phyloP scores from a whole-genome alignment of 2,113 vertebrate species.

The Corythornis vintsioides region DNA sequence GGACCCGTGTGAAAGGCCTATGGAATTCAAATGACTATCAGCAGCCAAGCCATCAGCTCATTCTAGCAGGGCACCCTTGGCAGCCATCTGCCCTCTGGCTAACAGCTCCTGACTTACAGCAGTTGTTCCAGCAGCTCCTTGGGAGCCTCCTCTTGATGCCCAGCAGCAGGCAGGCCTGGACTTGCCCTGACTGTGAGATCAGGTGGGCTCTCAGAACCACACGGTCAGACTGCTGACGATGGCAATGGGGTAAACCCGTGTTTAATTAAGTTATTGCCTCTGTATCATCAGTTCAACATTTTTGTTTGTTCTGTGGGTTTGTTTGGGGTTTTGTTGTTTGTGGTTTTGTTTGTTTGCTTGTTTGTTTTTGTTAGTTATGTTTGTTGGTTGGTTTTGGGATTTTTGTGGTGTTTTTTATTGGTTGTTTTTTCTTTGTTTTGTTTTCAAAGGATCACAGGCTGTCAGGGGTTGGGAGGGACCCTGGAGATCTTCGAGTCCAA shows the following conservation, averaged over 20 bases:
- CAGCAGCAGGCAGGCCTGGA: not conserved
- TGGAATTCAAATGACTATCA: not conserved
- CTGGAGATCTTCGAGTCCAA: too few relatives aligned
- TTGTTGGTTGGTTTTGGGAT: too few relatives aligned
- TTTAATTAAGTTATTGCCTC: not conserved
- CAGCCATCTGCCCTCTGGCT: not conserved
- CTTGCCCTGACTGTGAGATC: not conserved
- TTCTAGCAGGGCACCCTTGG: not conserved
- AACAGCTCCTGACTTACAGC: not conserved
- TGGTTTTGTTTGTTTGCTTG: too few relatives aligned
- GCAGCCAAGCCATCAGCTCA: rapidly evolving
- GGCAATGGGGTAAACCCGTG: not conserved
- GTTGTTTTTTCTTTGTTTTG: not conserved
- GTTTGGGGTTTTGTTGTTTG: too few relatives aligned
- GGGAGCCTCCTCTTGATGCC: not conserved
- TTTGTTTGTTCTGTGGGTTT: not conserved
- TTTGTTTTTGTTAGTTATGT: too few relatives aligned
- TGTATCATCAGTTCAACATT: not conserved
- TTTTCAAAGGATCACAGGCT: too few relatives aligned
- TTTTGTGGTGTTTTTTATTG: too few relatives aligned
- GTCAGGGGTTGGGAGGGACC: too few relatives aligned
- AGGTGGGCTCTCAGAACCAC: not conserved
- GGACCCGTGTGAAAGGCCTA: not conserved
- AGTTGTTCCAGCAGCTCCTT: not conserved
- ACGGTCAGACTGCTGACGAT: not conserved